Conservation (phyloP, 2,797 vertebrate genomes). For the Caiman crocodilus region DNA sequence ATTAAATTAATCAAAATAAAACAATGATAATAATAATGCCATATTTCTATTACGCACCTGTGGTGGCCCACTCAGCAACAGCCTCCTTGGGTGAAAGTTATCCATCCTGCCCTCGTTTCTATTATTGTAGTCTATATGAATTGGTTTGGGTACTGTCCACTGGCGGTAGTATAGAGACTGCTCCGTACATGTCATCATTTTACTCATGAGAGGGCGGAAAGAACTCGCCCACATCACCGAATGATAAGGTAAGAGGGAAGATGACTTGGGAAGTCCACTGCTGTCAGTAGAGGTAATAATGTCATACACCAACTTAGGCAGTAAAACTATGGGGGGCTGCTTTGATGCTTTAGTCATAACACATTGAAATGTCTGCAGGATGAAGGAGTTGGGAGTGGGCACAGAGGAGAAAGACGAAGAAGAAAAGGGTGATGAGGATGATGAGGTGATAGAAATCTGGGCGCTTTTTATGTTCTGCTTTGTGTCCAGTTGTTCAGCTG, state of each 20-base stretch:
- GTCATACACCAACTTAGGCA: constrained; percentile 92
- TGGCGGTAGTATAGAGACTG: constrained; percentile 98
- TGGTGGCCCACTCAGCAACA: constrained; percentile 96
- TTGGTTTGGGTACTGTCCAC: constrained; percentile 92
- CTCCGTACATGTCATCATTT: constrained; percentile 98
- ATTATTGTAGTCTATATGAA: constrained; percentile 96
- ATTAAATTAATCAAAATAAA: constrained; percentile 25
- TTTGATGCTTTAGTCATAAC: constrained; percentile 88
- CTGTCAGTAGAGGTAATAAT: constrained; percentile 91
- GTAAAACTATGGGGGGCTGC: constrained; percentile 92
- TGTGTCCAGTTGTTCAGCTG: constrained; percentile 64
- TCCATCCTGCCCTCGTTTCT: constrained; percentile 89
- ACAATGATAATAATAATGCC: neutral
- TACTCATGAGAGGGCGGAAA: constrained; percentile 94
- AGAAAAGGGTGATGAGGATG: constrained; percentile 88
- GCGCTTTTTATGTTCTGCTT: constrained; percentile 55
- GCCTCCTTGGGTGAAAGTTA: constrained; percentile 94
- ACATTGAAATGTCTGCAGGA: constrained; percentile 85
- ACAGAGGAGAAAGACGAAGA: constrained; percentile 83
- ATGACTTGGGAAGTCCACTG: constrained; percentile 93
- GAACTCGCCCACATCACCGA: constrained; percentile 95
- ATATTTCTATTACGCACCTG: constrained; percentile 85
- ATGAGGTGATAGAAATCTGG: constrained; percentile 63
- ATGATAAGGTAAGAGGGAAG: constrained; percentile 93
- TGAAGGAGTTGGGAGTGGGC: constrained; percentile 77